Percentiles rank a stretch among this genome's conserved stretches.
Evolutionary conservation across 2,797 vertebrate species (phyloP).

Genomic region (Tragopan temminckii): DNA sequence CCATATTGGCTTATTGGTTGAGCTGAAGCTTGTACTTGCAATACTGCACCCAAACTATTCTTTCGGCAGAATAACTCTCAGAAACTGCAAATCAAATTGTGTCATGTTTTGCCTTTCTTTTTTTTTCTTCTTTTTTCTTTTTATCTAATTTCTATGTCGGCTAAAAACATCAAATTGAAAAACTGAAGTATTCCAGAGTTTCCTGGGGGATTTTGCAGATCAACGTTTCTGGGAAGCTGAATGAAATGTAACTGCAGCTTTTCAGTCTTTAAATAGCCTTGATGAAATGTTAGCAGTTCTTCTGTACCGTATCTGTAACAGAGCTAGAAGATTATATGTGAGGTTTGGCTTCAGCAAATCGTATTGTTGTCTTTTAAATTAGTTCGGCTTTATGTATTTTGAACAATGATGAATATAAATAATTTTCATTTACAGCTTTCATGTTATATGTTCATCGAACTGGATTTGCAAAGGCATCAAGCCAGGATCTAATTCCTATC

Average conservation of each 20-base stretch:
- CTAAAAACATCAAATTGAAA: not conserved
- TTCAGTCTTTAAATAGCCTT: conserved; percentile 23
- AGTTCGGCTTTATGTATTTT: conserved; percentile 9
- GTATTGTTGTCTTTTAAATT: conserved; percentile 14
- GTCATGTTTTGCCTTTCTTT: not conserved
- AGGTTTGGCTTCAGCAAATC: not conserved
- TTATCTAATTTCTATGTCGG: not conserved
- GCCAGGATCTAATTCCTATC: conserved; percentile 42
- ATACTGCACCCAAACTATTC: not conserved
- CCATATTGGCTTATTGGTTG: not conserved
- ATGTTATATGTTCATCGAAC: conserved; percentile 17
- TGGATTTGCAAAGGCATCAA: conserved; percentile 40
- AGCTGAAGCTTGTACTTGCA: not conserved
- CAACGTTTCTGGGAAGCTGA: not conserved
- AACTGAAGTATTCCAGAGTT: not conserved
- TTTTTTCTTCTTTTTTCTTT: not conserved
- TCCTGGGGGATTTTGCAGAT: not conserved
- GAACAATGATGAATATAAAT: conserved; percentile 56
- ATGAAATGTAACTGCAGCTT: conserved; percentile 14
- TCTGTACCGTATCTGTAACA: not conserved
- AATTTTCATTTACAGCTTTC: conserved; percentile 43
- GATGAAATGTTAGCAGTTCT: conserved; percentile 34
- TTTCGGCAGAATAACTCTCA: not conserved
- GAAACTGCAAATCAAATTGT: not conserved
- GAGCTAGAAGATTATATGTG: not conserved